Conservation (phyloP, 2,888 invertebrate species). For the Pristionchus maxplancki region DNA sequence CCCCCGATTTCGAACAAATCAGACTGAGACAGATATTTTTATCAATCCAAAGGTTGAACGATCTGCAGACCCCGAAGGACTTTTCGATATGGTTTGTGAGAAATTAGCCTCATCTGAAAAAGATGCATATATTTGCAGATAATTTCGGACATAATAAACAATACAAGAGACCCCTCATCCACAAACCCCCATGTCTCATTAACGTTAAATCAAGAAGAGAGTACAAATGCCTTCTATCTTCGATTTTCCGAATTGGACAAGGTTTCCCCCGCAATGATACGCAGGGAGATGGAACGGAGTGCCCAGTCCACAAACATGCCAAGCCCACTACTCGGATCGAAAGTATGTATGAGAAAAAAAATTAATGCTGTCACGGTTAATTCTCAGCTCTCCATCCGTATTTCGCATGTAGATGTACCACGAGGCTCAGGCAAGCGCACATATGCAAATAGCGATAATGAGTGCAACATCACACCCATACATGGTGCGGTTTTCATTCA, state of each 20-base stretch:
- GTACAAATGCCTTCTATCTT: not conserved
- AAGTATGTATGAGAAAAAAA: not conserved
- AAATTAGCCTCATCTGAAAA: not conserved
- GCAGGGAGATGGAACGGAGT: not conserved
- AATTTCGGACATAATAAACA: not conserved
- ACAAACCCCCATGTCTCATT: not conserved
- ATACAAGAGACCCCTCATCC: not conserved
- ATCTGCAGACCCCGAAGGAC: not conserved
- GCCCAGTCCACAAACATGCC: not conserved
- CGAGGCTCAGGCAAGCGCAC: not conserved
- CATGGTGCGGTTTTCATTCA: not conserved
- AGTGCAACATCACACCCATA: not conserved
- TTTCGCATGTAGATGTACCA: not conserved
- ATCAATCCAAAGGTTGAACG: not conserved
- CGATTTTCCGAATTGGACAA: not conserved
- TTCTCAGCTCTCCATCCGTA: not conserved
- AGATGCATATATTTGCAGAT: not conserved
- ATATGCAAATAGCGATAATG: not conserved
- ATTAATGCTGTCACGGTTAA: not conserved
- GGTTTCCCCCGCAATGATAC: not conserved
- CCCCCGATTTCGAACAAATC: not conserved
- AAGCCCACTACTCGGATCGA: not conserved
- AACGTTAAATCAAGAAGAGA: not conserved
- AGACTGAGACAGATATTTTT: not conserved
- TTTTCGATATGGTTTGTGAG: not conserved